A percentile compares a stretch with the other conserved stretches of the same genome.
Evolutionary conservation across 1,140 invertebrate species (phyloP).

Genomic region (Sitodiplosis mosellana): DNA sequence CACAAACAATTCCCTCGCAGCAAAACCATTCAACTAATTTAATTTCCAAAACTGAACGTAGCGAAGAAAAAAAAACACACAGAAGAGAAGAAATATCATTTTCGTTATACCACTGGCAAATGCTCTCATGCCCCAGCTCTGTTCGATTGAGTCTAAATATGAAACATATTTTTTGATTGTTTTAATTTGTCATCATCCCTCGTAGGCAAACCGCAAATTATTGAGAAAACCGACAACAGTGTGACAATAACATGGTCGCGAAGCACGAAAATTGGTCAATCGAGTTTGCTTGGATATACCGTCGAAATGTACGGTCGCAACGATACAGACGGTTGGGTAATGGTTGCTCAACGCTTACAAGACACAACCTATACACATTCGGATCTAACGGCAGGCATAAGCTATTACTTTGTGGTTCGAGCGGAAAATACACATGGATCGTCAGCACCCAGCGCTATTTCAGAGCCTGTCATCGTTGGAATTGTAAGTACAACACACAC

Average conservation of each 20-base stretch:
- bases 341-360: constrained; percentile 35
- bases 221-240: constrained; percentile 55
- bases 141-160: too few relatives aligned
- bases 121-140: not conserved
- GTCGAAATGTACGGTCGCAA: constrained; percentile 43
- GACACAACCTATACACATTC: constrained; percentile 43
- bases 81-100: too few relatives aligned
- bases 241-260: constrained; percentile 67
- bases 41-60: not conserved
- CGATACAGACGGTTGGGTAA: constrained; percentile 32
- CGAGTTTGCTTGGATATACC: constrained; percentile 63
- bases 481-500: constrained; percentile 15
- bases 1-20: not conserved
- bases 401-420: constrained; percentile 70
- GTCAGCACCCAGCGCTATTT: constrained; percentile 45
- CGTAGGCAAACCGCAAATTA: constrained; percentile 38
- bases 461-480: constrained; percentile 36
- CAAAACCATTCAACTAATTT: constrained; percentile 1
- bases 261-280: constrained; percentile 58
- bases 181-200: too few relatives aligned
- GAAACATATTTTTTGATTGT: too few relatives aligned
- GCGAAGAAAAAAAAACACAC: not conserved
- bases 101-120: not conserved
- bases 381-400: constrained; percentile 48
- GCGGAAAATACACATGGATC: constrained; percentile 74